Evolutionary conservation across 2,888 invertebrate species (phyloP), one percentile per base, ranked within the genome.

Genomic region (Oxycera nigricornis): DNA sequence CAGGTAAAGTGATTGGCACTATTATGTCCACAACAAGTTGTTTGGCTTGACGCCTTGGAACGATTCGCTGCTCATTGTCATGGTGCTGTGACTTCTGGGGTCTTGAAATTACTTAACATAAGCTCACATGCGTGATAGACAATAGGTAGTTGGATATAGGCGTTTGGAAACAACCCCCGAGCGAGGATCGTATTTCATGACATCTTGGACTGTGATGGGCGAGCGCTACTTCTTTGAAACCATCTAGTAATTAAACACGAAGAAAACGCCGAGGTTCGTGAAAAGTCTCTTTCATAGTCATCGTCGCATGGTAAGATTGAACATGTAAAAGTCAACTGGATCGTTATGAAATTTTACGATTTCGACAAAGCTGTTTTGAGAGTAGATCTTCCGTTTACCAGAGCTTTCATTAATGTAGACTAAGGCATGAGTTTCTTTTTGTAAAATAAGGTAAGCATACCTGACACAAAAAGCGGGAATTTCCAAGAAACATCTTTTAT

Each of bases 1-100:
- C 22, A 35, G 65, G 41, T 20, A 65, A 65, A 41, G 65, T 65
- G 65, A 65, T 65, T 65, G 65, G 65, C 65, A 65, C 65, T 65
- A 65, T 65, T 65, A 41, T 39, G 65, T 22, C 20, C 65, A 30
- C 65, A n/a, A n/a, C n/a, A 24, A 39, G 65, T 11, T 65, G 65
- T 30, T 65, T 26, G 20, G 39, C 30, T 65, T 65, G 65, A 65
- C 65, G 65, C 65, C 41, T 41, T 65, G 39, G 41, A 65, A 41
- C 41, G 41, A 65, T 65, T n/a, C 41, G 24, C 11, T 7, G 14
- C 39, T 7, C 26, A 35, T 61, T 30, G 61, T 31, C 22, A 61
- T 30, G 61, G 39, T 20, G 41, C 20, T 65, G 3, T 22, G 59
- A 17, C 35, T 30, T 31, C 31, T 30, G 4, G 20, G 65, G 20